A percentile compares a stretch with the other conserved stretches of the same genome.
These are phyloP conservation scores for Mixornis gularis DNA, from an alignment of 2,113 vertebrate genomes.

Conservation along the genomic window DNA sequence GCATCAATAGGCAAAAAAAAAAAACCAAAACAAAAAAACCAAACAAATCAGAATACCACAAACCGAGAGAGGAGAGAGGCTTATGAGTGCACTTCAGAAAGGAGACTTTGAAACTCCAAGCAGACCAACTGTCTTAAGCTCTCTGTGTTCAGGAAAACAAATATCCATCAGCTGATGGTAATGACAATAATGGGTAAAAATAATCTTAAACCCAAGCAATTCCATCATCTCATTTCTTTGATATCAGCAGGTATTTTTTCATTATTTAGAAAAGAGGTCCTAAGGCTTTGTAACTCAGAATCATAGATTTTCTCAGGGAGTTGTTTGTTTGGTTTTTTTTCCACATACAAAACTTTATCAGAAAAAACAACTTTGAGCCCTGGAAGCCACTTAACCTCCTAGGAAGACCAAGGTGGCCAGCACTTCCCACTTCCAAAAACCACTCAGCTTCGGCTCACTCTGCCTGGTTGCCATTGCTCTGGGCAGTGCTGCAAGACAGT, in stretches of 20 bases:
- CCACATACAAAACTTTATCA: not conserved
- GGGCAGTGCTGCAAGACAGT: not conserved
- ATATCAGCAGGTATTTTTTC: not conserved
- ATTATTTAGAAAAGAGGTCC: not conserved
- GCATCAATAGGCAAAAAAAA: not conserved
- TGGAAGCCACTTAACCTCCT: not conserved
- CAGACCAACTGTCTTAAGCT: not conserved
- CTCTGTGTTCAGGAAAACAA: not conserved
- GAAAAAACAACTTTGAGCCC: not conserved
- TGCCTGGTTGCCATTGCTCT: not conserved
- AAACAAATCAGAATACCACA: not conserved
- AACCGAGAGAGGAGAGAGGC: not conserved
- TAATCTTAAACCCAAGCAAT: not conserved
- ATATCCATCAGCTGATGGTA: not conserved
- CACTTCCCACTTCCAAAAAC: not conserved
- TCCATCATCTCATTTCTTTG: not conserved
- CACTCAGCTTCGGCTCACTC: rapidly evolving
- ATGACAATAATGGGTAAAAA: not conserved
- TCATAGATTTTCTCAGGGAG: not conserved
- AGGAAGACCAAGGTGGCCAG: not conserved
- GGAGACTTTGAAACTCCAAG: not conserved
- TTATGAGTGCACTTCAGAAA: not conserved
- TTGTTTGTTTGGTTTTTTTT: not conserved
- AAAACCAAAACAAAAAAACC: no score
- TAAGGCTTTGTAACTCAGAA: not conserved